Evolutionary conservation across 2,888 invertebrate species (phyloP), one percentile per base, ranked within the genome.

Genomic region (Lymantria monacha): DNA sequence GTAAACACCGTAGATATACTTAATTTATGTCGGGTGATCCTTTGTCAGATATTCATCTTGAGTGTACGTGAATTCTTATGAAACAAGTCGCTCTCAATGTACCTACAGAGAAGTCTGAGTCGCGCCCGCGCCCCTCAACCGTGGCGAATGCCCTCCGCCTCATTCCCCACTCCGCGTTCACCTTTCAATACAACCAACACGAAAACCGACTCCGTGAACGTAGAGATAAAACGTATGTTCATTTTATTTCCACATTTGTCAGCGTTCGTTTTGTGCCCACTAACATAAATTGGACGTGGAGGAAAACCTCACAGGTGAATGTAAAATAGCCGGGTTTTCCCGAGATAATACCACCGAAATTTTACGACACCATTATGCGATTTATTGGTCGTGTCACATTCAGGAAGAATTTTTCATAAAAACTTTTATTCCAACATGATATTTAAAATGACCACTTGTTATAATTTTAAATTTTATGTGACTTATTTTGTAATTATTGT

Each of bases 221-320:
- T 80, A 80, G 74, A 89, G 86, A 89, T 89, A 89, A 88, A 89
- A 89, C 87, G 87, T 88, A 85, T 87, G 88, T 88, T 89, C 89
- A 87, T 89, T 89, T 90, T 89, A 89, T 90, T 89, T 90, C 83
- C 85, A 87, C 89, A 90, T 91, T 91, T 90, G 90, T 91, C 90
- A 91, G 87, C 88, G 85, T 90, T 90, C 90, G 88, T 89, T 90
- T 88, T 89, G 89, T 89, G 86, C 88, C 87, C 89, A 88, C 89
- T 89, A 90, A 90, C 90, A 89, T 90, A 91, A 90, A 90, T 90
- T 90, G 90, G 87, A 89, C 85, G 86, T 80, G 83, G 85, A 88
- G 88, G 89, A 84, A 87, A 88, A 85, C 87, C 87, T 85, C 88
- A 83, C 87, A 88, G 88, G 88, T 90, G 88, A 90, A 91, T 91